A percentile compares a stretch with the other conserved stretches of the same genome.
Evolutionary conservation across 2,797 vertebrate species (phyloP).

Genomic region (Macropus fuliginosus): DNA sequence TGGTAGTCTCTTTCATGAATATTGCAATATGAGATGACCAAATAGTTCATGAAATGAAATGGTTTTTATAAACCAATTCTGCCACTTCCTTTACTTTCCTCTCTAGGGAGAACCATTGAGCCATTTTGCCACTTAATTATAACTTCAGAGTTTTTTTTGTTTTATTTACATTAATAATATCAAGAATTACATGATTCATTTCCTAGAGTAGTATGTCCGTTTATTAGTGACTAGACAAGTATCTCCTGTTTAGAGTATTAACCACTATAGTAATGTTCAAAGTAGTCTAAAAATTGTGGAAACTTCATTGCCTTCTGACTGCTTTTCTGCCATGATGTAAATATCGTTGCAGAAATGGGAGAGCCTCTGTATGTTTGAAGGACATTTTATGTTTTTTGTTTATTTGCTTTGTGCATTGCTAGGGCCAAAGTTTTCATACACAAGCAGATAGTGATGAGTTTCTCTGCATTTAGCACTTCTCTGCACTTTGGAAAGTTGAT

Average conservation of each 20-base stretch:
- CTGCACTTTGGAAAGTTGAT: neutral
- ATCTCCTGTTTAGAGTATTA: too few relatives aligned
- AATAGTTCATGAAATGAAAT: neutral
- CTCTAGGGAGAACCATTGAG: conserved; percentile 6
- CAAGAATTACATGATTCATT: too few relatives aligned
- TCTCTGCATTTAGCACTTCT: neutral
- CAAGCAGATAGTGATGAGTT: neutral
- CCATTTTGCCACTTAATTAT: neutral
- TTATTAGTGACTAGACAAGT: too few relatives aligned
- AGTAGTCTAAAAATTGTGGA: too few relatives aligned
- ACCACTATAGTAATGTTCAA: too few relatives aligned
- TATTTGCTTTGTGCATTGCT: neutral
- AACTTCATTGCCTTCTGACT: too few relatives aligned
- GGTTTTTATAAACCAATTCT: conserved; percentile 10
- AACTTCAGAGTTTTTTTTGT: neutral
- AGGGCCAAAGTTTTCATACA: neutral
- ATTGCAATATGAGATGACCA: too few relatives aligned
- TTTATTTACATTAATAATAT: neutral
- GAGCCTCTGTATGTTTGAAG: neutral
- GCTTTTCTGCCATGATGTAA: neutral
- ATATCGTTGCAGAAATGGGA: neutral
- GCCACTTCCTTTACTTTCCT: neutral
- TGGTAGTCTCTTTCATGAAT: too few relatives aligned
- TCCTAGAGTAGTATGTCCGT: too few relatives aligned
- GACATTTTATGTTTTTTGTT: neutral